Percentiles rank a stretch among this genome's conserved stretches.
Evolutionary conservation across 2,113 vertebrate species (phyloP).

Genomic region (Perca schrenkii): DNA sequence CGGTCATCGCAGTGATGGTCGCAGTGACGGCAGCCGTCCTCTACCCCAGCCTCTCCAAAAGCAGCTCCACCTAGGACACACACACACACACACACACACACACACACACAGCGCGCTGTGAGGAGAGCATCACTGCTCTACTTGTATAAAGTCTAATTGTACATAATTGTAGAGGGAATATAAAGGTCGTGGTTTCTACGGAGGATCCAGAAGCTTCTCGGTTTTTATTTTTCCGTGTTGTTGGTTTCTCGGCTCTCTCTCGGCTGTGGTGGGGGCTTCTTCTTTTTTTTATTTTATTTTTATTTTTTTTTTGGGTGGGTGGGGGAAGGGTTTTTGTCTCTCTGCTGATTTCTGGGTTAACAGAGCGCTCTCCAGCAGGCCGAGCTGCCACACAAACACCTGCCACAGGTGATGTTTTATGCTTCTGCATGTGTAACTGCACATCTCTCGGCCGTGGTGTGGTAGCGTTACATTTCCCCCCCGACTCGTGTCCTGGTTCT

Average conservation of each 20-base stretch:
- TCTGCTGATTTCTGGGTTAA: slow-evolving; percentile 79
- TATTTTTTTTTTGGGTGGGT: no score
- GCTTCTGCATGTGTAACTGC: no score
- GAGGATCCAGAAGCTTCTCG: slow-evolving; percentile 88
- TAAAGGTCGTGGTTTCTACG: slow-evolving; percentile 93
- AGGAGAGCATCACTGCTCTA: slow-evolving; percentile 88
- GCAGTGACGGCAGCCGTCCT: slow-evolving; percentile 95
- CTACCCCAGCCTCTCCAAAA: slow-evolving; percentile 96
- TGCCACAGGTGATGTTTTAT: background rate
- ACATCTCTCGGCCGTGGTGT: no score
- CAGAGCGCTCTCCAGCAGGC: slow-evolving; percentile 73
- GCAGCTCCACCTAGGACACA: slow-evolving; percentile 82
- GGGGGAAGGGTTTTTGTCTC: slow-evolving; percentile 21
- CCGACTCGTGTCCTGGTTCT: no score
- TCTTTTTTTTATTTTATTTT: slow-evolving; percentile 36
- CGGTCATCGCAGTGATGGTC: slow-evolving; percentile 96
- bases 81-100: slow-evolving; percentile 39
- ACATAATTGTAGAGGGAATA: slow-evolving; percentile 96
- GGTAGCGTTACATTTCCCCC: no score
- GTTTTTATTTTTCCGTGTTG: slow-evolving; percentile 79
- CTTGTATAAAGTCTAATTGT: slow-evolving; percentile 97
- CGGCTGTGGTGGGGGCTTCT: slow-evolving; percentile 59
- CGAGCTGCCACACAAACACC: slow-evolving; percentile 20
- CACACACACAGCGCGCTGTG: slow-evolving; percentile 26
- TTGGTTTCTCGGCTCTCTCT: slow-evolving; percentile 75